Evolutionary conservation across 1,140 invertebrate genomes (phyloP).

Genomic region (Pseudomyrmex sp.): DNA sequence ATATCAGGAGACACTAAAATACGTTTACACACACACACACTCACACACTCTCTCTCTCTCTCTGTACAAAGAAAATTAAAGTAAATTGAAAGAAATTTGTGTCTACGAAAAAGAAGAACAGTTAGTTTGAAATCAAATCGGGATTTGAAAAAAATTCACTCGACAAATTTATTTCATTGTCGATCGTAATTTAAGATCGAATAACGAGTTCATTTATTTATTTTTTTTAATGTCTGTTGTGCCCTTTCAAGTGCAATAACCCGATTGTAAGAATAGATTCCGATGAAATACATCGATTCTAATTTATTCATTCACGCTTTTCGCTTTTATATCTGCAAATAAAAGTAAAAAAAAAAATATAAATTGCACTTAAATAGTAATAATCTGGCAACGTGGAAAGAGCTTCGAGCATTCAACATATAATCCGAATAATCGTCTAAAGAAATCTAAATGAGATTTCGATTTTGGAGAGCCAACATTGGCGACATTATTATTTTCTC

Average conservation of each 20-base stretch:
- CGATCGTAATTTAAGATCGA: neutral
- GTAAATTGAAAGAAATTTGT: constrained; percentile 28
- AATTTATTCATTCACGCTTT: neutral
- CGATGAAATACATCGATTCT: neutral
- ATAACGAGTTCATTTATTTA: neutral
- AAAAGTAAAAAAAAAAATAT: too few species aligned
- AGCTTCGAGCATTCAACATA: too few species aligned
- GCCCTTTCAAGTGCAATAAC: neutral
- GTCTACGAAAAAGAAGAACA: neutral
- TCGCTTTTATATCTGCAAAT: neutral
- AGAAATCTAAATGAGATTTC: too few species aligned
- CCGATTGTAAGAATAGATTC: constrained; percentile 14
- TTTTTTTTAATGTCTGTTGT: neutral
- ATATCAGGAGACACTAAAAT: constrained; percentile 8
- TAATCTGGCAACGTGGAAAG: too few species aligned
- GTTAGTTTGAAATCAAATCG: constrained; percentile 2
- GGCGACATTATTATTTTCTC: too few species aligned
- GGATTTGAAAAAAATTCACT: constrained; percentile 39
- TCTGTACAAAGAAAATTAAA: constrained; percentile 34
- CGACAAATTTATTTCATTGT: neutral
- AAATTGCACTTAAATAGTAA: too few species aligned
- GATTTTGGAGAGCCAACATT: too few species aligned
- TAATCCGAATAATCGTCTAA: too few species aligned
- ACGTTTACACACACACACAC: neutral
- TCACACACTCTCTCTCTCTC: too few species aligned